A percentile compares a stretch with the other conserved stretches of the same genome.
Conservation (phyloP, 2,888 invertebrate genomes). For the Corbicula japonica region DNA sequence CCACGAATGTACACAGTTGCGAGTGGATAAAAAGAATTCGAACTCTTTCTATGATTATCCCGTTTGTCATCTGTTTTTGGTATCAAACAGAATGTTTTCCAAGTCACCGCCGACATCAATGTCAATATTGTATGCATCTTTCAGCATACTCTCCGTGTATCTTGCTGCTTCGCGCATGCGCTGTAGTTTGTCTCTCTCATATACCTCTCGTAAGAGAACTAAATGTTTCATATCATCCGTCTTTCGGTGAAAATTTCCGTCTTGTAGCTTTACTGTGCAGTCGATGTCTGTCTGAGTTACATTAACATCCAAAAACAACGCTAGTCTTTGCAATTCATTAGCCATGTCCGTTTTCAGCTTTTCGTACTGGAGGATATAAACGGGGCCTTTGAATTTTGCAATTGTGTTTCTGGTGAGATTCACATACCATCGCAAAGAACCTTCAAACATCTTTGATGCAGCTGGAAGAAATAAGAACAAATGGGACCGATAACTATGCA, state of each 20-base stretch:
- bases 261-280: conserved; percentile 25
- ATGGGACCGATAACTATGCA: too few relatives aligned
- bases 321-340: conserved; percentile 7
- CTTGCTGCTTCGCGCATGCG: conserved; percentile 5
- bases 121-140: conserved; percentile 8
- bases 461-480: too few relatives aligned
- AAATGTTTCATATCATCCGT: conserved; percentile 8
- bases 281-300: conserved; percentile 16
- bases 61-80: neutral
- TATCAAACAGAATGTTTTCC: neutral
- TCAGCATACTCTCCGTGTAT: neutral
- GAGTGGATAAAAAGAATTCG: too few relatives aligned
- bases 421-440: conserved; percentile 18
- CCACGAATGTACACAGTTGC: too few relatives aligned
- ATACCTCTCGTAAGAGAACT: conserved; percentile 6
- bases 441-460: neutral
- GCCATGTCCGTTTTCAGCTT: conserved; percentile 14
- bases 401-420: neutral
- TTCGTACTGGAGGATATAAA: conserved; percentile 27
- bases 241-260: conserved; percentile 33
- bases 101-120: conserved; percentile 11
- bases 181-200: conserved; percentile 3
- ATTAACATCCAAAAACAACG: conserved; percentile 14
- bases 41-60: neutral
- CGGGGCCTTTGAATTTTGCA: conserved; percentile 13